These are phyloP conservation scores for Anarsia innoxiella DNA, from an alignment of 2,888 invertebrate species.

Conservation along the genomic window DNA sequence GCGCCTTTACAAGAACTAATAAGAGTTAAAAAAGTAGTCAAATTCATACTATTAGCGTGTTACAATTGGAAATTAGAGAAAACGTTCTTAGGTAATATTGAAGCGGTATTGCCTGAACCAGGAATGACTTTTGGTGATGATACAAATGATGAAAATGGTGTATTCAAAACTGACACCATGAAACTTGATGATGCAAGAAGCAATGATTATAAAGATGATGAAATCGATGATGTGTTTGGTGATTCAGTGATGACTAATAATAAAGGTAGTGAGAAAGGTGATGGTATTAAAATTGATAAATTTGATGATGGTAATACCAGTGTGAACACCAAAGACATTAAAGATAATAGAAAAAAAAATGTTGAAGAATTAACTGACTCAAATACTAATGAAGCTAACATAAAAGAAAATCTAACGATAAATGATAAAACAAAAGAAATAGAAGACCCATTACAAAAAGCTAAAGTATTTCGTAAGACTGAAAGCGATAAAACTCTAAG, in stretches of 20 bases:
- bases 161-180: slow-evolving; percentile 21
- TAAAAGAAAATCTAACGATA: neutral
- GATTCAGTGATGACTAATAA: slow-evolving; percentile 8
- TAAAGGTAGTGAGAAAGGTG: slow-evolving; percentile 4
- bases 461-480: slow-evolving; percentile 43
- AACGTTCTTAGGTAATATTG: slow-evolving; percentile 93
- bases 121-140: slow-evolving; percentile 57
- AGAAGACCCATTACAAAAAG: slow-evolving; percentile 38
- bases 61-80: slow-evolving; percentile 96
- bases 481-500: slow-evolving; percentile 58
- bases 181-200: slow-evolving; percentile 14
- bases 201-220: slow-evolving; percentile 18
- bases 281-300: slow-evolving; percentile 4
- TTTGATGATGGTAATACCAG: neutral
- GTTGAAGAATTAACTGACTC: slow-evolving; percentile 6
- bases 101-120: slow-evolving; percentile 59
- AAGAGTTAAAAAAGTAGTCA: slow-evolving; percentile 88
- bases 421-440: slow-evolving; percentile 10
- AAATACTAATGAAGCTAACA: slow-evolving; percentile 7
- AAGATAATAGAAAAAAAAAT: neutral
- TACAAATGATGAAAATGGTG: slow-evolving; percentile 26
- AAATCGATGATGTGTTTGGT: slow-evolving; percentile 10
- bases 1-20: slow-evolving; percentile 81
- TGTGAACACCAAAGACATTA: neutral
- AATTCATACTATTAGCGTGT: slow-evolving; percentile 86